A percentile compares a stretch with the other conserved stretches of the same genome.
These are phyloP conservation scores for Dicycla oo DNA, from an alignment of 2,888 invertebrate genomes.

Conservation along the genomic window DNA sequence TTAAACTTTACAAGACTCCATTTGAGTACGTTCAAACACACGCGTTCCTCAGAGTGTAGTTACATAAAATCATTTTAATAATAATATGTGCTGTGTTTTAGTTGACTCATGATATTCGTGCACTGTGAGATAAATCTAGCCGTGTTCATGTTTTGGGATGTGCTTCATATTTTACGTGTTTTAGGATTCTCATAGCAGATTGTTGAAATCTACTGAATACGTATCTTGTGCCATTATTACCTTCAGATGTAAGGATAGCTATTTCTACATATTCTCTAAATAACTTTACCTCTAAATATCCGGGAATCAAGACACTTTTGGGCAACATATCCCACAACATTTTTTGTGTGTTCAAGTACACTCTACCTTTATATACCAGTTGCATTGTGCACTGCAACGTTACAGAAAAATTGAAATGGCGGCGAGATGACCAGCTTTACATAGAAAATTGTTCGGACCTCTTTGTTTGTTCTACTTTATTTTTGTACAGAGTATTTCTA, in stretches of 20 bases:
- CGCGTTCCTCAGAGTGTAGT: conserved; percentile 50
- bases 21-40: conserved; percentile 62
- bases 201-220: not conserved
- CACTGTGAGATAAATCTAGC: conserved; percentile 11
- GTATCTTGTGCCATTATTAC: not conserved
- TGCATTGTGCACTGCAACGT: not conserved
- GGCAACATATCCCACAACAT: too few relatives aligned
- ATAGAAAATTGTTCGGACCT: not conserved
- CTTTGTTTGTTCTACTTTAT: not conserved
- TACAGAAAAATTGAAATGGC: not conserved
- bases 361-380: not conserved
- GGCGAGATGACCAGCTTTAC: not conserved
- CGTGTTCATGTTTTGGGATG: conserved; percentile 14
- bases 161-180: conserved; percentile 26
- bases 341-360: not conserved
- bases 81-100: conserved; percentile 50
- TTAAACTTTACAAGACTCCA: conserved; percentile 68
- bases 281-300: not conserved
- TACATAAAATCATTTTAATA: conserved; percentile 61
- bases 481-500: not conserved
- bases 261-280: too few relatives aligned
- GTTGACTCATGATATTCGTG: conserved; percentile 31
- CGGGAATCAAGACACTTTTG: not conserved
- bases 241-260: not conserved
- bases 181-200: not conserved